phyloP scores from a whole-genome alignment of 2,113 vertebrate species.

The Sisor rabdophorus region DNA sequence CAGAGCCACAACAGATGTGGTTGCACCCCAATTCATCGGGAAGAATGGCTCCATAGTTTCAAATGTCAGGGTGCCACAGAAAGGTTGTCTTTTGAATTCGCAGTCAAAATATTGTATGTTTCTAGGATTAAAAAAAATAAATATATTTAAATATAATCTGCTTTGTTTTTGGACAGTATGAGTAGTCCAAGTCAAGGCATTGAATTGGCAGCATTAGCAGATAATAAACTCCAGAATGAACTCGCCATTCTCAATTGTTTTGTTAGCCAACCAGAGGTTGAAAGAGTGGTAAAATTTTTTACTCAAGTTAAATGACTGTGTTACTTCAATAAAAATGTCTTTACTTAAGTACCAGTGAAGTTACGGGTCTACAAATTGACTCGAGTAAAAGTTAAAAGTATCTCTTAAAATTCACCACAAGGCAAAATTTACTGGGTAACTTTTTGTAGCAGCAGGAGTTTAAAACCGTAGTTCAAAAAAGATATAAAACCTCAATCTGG shows the following conservation, averaged over 20 bases:
- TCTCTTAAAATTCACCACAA: no score
- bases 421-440: no score
- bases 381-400: no score
- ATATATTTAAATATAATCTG: slow-evolving; percentile 20
- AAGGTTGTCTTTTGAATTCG: slow-evolving; percentile 22
- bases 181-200: background rate
- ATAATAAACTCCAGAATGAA: background rate
- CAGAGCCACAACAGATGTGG: slow-evolving; percentile 50
- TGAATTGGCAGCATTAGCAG: background rate
- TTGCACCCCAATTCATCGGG: slow-evolving; percentile 50
- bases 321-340: no score
- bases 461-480: no score
- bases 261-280: background rate
- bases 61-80: slow-evolving; percentile 33
- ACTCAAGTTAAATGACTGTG: no score
- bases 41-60: slow-evolving; percentile 44
- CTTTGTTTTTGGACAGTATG: slow-evolving; percentile 15
- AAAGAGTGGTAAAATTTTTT: no score
- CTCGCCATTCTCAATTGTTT: slow-evolving; percentile 28
- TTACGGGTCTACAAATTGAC: no score
- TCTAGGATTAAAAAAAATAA: background rate
- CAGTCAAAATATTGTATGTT: slow-evolving; percentile 22
- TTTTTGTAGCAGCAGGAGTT: no score
- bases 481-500: no score
- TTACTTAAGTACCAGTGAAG: no score